Evolutionary conservation across 2,113 vertebrate species (phyloP), one percentile per base, ranked within the genome.

Genomic region (Nymphicus hollandicus): DNA sequence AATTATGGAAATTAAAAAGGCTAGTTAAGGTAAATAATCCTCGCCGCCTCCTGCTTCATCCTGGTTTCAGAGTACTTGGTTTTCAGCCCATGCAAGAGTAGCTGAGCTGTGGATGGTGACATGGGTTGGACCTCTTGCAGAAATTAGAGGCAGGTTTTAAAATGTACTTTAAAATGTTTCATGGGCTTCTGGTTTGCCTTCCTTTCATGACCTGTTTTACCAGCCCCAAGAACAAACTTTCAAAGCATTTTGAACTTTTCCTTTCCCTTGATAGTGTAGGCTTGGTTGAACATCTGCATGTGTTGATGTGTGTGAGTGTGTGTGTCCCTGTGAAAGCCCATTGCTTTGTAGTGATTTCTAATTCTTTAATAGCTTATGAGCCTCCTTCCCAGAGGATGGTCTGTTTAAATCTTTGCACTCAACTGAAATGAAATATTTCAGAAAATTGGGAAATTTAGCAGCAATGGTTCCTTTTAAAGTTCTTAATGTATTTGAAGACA

Each of bases 1-100:
- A 88, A 97, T 89, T 87, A 87, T 17, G 47, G n/a, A 91, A 93
- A 86, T 74, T 76, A 92, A 68, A 68, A 88, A 83, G 69, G 50
- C 64, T 85, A 29, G 64, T 70, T 73, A 82, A 72, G 71, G 87
- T 86, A 90, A 96, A 95, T 82, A 92, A 85, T 61, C 50, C 39
- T 77, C 4, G 1, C n/a, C 79, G 43, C 41, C 50, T 81, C 70
- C 55, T 81, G 49, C 27, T 93, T 87, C 13, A 3, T 53, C 50
- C 74, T 44, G 10, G 17, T 44, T 85, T 69, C 43, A 49, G 49
- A 72, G 39, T 37, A n/a, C 28, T 66, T 87, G 29, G 25, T 44
- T 86, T 71, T 73, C 64, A 64, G n/a, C 37, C 81, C 10, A 0
- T 37, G 19, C 5, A 2, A 76, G 17, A 60, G 56, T 17, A 89